Conservation (phyloP, 92 coral and sea anemone genomes). For the Blastomussa wellsi region DNA sequence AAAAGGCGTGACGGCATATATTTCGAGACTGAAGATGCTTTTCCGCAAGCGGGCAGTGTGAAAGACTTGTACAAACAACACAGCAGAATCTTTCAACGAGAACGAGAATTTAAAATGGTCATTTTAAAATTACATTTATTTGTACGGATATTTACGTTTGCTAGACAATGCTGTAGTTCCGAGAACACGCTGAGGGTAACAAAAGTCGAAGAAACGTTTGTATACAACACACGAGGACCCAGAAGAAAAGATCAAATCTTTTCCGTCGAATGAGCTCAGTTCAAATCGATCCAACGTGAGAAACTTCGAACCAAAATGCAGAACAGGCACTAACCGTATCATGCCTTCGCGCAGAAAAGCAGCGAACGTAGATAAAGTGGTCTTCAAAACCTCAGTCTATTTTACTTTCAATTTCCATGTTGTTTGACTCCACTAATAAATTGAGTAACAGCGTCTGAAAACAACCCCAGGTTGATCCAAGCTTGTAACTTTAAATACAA, state of each 20-base stretch:
- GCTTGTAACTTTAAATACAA: constrained; percentile 1
- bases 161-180: constrained; percentile 46
- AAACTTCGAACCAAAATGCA: background rate
- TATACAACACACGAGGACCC: constrained; percentile 16
- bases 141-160: constrained; percentile 49
- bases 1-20: constrained; percentile 56
- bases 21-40: constrained; percentile 32
- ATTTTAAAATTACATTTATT: constrained; percentile 33
- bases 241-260: constrained; percentile 3
- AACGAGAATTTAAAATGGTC: constrained; percentile 23
- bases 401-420: constrained; percentile 1
- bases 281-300: background rate
- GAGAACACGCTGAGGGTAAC: constrained; percentile 68
- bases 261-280: background rate
- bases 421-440: constrained; percentile 3
- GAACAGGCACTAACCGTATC: background rate
- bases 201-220: constrained; percentile 53
- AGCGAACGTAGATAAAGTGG: background rate
- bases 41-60: constrained; percentile 38
- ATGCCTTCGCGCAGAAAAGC: background rate
- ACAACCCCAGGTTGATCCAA: background rate
- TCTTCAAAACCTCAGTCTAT: background rate
- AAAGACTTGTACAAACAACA: constrained; percentile 22
- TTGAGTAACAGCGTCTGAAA: constrained; percentile 12
- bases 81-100: background rate